Percentiles rank a stretch among this genome's conserved stretches.
Conservation (phyloP, 2,888 invertebrate species). For the Diplazon laetatorius region DNA sequence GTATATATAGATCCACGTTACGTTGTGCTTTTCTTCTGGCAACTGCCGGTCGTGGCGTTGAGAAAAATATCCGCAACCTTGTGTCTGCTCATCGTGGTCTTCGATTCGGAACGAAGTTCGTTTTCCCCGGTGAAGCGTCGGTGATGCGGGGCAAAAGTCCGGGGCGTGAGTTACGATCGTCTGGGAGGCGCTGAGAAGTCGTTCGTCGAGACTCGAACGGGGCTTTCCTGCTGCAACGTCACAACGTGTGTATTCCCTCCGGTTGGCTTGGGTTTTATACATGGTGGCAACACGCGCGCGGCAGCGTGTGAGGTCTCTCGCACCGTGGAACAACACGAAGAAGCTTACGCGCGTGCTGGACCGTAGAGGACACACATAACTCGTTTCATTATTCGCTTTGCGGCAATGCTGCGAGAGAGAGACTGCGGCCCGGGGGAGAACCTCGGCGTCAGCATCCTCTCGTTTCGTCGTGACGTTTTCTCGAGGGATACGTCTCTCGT, state of each 20-base stretch:
- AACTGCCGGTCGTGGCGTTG: not conserved
- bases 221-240: not conserved
- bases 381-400: conserved; percentile 69
- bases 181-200: conserved; percentile 59
- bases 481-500: conserved; percentile 17
- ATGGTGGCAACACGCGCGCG: conserved; percentile 29
- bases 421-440: conserved; percentile 46
- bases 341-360: conserved; percentile 38
- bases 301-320: conserved; percentile 71
- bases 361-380: conserved; percentile 61
- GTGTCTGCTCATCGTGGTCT: conserved; percentile 26
- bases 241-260: conserved; percentile 34
- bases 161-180: conserved; percentile 74
- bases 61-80: conserved; percentile 33
- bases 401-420: conserved; percentile 25
- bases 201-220: conserved; percentile 43
- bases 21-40: not conserved
- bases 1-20: no score
- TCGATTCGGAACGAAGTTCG: conserved; percentile 45
- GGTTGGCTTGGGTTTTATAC: conserved; percentile 32
- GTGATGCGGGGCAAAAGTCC: conserved; percentile 32
- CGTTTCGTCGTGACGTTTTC: conserved; percentile 25
- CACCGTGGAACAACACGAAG: conserved; percentile 45
- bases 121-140: not conserved
- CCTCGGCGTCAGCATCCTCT: conserved; percentile 52